These are phyloP conservation scores for Caenorhabditis remanei DNA, from an alignment of 1,140 invertebrate species.

Conservation along the genomic window DNA sequence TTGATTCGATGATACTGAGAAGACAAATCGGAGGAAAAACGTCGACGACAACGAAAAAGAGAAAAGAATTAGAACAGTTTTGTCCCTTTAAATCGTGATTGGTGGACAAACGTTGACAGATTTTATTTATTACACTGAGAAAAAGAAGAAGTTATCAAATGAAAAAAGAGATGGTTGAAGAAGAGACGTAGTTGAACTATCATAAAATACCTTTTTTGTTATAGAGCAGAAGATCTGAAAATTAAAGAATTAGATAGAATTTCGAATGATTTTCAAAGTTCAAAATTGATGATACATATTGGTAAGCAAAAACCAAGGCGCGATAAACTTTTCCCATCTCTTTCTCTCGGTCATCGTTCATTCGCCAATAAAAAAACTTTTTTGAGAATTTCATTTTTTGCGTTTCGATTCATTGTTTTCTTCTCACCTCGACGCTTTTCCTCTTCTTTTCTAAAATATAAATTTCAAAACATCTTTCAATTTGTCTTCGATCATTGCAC, in stretches of 20 bases:
- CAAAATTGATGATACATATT: too few relatives aligned
- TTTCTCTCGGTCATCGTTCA: conserved; percentile 38
- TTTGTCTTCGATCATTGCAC: background rate
- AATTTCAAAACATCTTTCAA: background rate
- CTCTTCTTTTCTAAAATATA: background rate
- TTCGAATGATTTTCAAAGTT: background rate
- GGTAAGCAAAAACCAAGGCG: background rate
- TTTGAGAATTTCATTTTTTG: conserved; percentile 25
- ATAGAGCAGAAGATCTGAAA: background rate
- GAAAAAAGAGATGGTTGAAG: background rate
- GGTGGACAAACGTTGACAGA: conserved; percentile 27
- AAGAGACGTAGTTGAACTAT: background rate
- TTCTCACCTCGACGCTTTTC: background rate
- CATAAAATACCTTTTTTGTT: background rate
- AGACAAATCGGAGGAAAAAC: background rate
- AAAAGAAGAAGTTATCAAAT: conserved; percentile 8
- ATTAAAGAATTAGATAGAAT: background rate
- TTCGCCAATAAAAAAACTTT: conserved; percentile 10
- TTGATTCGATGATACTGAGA: background rate
- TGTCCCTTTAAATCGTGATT: conserved; percentile 12
- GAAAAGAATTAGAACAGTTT: conserved; percentile 46
- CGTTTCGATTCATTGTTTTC: background rate
- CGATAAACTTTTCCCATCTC: conserved; percentile 16
- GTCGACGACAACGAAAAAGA: background rate
- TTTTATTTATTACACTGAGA: conserved; percentile 47